Percentiles rank a stretch among this genome's conserved stretches.
Conservation (phyloP, 1,140 invertebrate genomes). For the Platorchestia sp. region DNA sequence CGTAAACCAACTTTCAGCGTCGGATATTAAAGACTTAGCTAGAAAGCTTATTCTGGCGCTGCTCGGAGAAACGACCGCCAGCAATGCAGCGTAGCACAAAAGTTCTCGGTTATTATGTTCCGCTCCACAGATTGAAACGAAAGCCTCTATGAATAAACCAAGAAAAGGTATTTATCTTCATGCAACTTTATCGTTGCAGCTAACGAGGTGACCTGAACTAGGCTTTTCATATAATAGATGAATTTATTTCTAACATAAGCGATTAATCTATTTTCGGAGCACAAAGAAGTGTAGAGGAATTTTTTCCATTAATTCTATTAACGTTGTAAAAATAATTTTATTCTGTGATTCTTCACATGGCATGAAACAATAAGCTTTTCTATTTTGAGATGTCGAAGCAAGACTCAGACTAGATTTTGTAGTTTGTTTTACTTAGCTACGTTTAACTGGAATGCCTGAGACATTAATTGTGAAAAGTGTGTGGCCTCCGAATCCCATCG, state of each 20-base stretch:
- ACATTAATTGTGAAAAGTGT: no score
- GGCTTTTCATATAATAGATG: not conserved
- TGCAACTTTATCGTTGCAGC: not conserved
- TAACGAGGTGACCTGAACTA: not conserved
- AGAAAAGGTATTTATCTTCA: not conserved
- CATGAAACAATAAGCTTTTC: no score
- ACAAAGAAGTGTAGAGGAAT: no score
- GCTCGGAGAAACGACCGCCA: not conserved
- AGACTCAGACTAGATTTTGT: no score
- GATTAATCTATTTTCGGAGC: not conserved
- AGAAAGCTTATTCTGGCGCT: not conserved
- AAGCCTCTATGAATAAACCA: not conserved
- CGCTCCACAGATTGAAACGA: not conserved
- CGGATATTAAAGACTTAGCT: not conserved
- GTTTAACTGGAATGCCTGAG: no score
- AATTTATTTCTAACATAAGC: not conserved
- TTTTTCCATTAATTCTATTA: no score
- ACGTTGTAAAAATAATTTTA: no score
- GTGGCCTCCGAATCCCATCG: no score
- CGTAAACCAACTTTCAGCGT: not conserved
- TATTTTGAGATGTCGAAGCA: no score
- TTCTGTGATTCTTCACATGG: no score
- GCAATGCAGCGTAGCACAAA: not conserved
- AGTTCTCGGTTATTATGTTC: not conserved
- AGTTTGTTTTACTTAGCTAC: no score